Percentiles rank a stretch among this genome's conserved stretches.
Evolutionary conservation across 2,888 invertebrate species (phyloP).

Genomic region (Epistrophella euchroma): DNA sequence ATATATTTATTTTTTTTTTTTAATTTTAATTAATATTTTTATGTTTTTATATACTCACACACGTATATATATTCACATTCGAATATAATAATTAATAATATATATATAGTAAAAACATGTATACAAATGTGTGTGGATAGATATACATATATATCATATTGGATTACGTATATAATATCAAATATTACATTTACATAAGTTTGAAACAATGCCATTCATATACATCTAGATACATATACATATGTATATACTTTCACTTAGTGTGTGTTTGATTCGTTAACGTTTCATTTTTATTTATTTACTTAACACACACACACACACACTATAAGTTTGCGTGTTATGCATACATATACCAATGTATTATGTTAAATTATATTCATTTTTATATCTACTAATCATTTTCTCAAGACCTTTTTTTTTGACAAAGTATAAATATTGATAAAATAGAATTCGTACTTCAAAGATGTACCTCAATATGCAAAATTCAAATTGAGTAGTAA

Average conservation of each 20-base stretch:
- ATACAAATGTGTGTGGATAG: slow-evolving; percentile 11
- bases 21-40: not conserved
- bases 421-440: slow-evolving; percentile 76
- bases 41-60: slow-evolving; percentile 19
- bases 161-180: slow-evolving; percentile 32
- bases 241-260: not conserved
- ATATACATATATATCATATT: slow-evolving; percentile 17
- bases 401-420: slow-evolving; percentile 76
- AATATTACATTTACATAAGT: slow-evolving; percentile 49
- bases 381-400: slow-evolving; percentile 72
- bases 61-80: slow-evolving; percentile 46
- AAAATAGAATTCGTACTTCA: slow-evolving; percentile 56
- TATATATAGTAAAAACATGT: slow-evolving; percentile 37
- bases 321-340: not conserved
- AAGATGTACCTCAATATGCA: slow-evolving; percentile 31
- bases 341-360: slow-evolving; percentile 78
- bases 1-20: slow-evolving; percentile 12
- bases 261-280: slow-evolving; percentile 1
- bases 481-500: not conserved
- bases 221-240: slow-evolving; percentile 34
- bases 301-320: not conserved
- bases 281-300: not conserved
- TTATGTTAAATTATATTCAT: slow-evolving; percentile 67
- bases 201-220: slow-evolving; percentile 35
- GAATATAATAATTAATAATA: slow-evolving; percentile 46